A percentile compares a stretch with the other conserved stretches of the same genome.
phyloP scores from a whole-genome alignment of 1,140 invertebrate genomes.

The Achroia grisella region DNA sequence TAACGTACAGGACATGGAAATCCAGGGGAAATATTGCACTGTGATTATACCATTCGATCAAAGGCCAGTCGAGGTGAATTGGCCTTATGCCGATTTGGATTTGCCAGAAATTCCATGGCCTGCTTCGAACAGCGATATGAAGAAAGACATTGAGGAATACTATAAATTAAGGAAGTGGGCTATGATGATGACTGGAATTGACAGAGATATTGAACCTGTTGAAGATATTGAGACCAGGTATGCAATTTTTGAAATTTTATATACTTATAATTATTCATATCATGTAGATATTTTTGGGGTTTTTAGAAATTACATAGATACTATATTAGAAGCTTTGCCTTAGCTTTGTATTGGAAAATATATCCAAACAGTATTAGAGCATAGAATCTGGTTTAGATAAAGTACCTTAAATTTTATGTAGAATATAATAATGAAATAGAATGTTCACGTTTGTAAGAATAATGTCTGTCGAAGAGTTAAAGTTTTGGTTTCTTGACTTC shows the following conservation, averaged over 20 bases:
- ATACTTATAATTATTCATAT: too few relatives aligned
- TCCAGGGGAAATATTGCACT: conserved; percentile 33
- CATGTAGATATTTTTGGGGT: too few relatives aligned
- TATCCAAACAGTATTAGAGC: too few relatives aligned
- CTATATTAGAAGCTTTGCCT: too few relatives aligned
- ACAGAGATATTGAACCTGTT: neutral
- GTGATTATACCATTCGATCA: conserved; percentile 17
- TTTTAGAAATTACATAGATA: too few relatives aligned
- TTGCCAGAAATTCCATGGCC: conserved; percentile 3
- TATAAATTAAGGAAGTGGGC: neutral
- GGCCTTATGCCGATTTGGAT: conserved; percentile 1
- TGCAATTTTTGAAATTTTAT: neutral
- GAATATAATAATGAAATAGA: too few relatives aligned
- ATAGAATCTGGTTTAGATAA: too few relatives aligned
- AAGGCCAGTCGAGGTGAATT: conserved; percentile 8
- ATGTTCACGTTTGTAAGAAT: too few relatives aligned
- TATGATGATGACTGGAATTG: neutral
- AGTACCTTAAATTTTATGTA: too few relatives aligned
- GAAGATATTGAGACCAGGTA: neutral
- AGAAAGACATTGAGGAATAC: neutral
- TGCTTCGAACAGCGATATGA: neutral
- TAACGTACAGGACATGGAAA: conserved; percentile 2
- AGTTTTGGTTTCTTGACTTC: too few relatives aligned
- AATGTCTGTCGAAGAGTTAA: too few relatives aligned
- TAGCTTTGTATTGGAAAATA: too few relatives aligned